Conservation (phyloP, 2,797 vertebrate genomes). For the Coregonus sp. region DNA sequence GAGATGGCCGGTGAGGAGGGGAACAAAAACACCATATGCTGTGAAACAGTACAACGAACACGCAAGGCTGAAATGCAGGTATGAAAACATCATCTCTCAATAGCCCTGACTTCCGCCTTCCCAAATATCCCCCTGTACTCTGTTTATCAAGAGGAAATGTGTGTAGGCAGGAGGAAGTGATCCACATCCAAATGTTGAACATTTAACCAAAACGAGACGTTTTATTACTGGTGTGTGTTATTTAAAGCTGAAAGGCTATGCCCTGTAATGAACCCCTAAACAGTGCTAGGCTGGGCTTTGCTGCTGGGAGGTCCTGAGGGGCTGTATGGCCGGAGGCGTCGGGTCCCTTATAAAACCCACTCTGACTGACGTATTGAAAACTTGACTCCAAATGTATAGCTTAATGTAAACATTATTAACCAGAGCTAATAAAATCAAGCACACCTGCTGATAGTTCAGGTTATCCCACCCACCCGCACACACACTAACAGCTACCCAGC, state of each 20-base stretch:
- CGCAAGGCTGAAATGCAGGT: constrained; percentile 32
- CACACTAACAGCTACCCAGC: background rate
- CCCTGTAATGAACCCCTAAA: constrained; percentile 40
- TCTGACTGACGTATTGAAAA: constrained; percentile 18
- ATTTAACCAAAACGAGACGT: constrained; percentile 14
- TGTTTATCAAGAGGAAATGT: constrained; percentile 3
- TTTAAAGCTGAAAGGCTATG: constrained; percentile 34
- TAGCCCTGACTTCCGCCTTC: background rate
- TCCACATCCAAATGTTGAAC: constrained; percentile 18
- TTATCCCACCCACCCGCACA: background rate
- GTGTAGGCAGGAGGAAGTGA: constrained; percentile 14
- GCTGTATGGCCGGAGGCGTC: background rate
- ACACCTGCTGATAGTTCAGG: background rate
- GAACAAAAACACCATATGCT: constrained; percentile 48
- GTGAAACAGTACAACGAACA: constrained; percentile 38
- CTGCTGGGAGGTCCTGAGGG: constrained; percentile 18
- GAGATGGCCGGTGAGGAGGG: constrained; percentile 74
- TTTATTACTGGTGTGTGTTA: constrained; percentile 25
- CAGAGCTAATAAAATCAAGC: constrained; percentile 12
- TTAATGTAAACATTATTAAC: constrained; percentile 13
- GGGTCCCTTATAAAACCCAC: background rate
- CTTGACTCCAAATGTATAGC: constrained; percentile 19
- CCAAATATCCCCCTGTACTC: background rate
- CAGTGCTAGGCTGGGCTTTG: background rate
- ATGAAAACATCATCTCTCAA: constrained; percentile 11